Evolutionary conservation across 1,140 invertebrate species (phyloP), one percentile per base, ranked within the genome.

Genomic region (Anthonomus grandis): DNA sequence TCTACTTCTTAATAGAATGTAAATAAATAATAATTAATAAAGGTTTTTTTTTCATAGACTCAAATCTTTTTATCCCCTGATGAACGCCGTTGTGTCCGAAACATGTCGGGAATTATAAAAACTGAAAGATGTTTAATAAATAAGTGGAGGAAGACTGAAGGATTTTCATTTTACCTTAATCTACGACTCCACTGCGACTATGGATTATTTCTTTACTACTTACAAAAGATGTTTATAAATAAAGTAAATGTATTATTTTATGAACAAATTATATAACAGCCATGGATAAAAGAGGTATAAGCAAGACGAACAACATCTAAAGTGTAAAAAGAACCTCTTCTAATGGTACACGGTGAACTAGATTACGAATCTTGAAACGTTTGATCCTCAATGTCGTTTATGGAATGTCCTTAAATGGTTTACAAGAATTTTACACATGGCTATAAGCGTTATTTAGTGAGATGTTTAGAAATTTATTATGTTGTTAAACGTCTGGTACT

Each of bases 351-450:
- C 19, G 52, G 19, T 55, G 52, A 55, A 55, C 52, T 55, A 46
- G 52, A 55, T 46, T 47, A 55, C 46, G 52, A 55, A 55, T 54
- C 39, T 54, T 55, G 52, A 55, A 55, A 46, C 47, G 31, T 55
- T 55, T 55, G 52, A 55, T 44, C 52, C 39, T 53, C 38, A 15
- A 12, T 18, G 15, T 19, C n/a, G 13, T 18, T 27, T 2, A 12
- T 31, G 15, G 18, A 34, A 23, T 45, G 17, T 24, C 52, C 52
- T 36, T 55, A 55, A 55, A 46, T 21, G 41, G 42, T 39, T 13
- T 15, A n/a, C n/a, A n/a, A n/a, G 17, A 10, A 31, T 31, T 31
- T 31, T 31, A n/a, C 36, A 4, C 18, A 17, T 34, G 17, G 46
- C 2, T n/a, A 18, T 48, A n/a, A n/a, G n/a, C n/a, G n/a, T n/a